phyloP scores from a whole-genome alignment of 2,888 invertebrate genomes.

The Eudasyphora cyanicolor region DNA sequence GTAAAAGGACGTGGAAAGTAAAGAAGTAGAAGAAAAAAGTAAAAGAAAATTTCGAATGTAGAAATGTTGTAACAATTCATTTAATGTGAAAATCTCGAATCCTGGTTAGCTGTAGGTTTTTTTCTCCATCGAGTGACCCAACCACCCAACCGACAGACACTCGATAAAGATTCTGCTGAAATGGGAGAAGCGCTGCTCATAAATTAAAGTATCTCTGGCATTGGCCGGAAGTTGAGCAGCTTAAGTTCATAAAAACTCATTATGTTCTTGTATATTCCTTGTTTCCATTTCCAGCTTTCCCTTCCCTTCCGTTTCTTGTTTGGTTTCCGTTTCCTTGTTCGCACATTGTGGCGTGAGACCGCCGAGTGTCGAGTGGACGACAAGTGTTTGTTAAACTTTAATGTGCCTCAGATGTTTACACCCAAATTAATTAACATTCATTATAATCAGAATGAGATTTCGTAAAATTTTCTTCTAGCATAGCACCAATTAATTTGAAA shows the following conservation, averaged over 20 bases:
- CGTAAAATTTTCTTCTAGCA: neutral
- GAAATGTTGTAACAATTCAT: constrained; percentile 29
- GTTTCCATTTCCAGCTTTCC: neutral
- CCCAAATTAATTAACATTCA: constrained; percentile 67
- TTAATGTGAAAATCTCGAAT: constrained; percentile 33
- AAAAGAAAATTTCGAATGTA: neutral
- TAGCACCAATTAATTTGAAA: neutral
- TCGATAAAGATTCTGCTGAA: constrained; percentile 4
- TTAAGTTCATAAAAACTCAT: constrained; percentile 66
- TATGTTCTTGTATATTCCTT: constrained; percentile 9
- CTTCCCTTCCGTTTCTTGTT: neutral
- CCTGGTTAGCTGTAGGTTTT: neutral
- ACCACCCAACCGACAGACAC: too few relatives aligned
- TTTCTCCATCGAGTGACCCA: constrained; percentile 1
- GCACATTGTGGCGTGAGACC: neutral
- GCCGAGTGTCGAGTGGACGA: neutral
- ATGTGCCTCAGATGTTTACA: constrained; percentile 67
- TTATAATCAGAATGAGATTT: constrained; percentile 32
- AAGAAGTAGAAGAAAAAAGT: neutral
- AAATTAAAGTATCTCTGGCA: constrained; percentile 64
- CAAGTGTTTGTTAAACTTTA: constrained; percentile 54
- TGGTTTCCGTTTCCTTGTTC: neutral
- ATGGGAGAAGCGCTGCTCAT: constrained; percentile 50
- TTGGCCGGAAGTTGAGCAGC: constrained; percentile 60
- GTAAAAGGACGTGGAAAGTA: neutral